Conservation (phyloP, 2,113 vertebrate species). For the Erythrocercus mccallii region DNA sequence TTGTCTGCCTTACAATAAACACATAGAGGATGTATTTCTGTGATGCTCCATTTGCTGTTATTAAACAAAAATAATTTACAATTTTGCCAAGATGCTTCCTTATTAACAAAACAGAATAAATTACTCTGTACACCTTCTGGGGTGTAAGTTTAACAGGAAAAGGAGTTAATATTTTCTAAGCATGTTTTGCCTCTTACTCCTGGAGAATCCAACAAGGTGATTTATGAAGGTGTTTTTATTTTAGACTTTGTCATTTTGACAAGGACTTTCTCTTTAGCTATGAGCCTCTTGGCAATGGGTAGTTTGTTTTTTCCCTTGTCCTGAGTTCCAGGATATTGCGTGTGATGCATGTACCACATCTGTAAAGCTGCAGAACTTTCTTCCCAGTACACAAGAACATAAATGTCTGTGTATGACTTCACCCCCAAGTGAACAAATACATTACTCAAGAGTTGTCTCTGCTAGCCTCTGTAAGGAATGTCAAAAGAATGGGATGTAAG, state of each 20-base stretch:
- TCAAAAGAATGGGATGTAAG: not conserved
- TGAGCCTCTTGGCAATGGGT: not conserved
- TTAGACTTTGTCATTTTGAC: not conserved
- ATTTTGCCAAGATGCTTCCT: not conserved
- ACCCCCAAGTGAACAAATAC: not conserved
- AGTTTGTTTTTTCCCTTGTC: not conserved
- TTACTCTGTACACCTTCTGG: not conserved
- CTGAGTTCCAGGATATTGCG: not conserved
- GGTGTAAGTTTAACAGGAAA: not conserved
- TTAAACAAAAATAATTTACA: not conserved
- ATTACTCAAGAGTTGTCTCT: not conserved
- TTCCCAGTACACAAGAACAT: not conserved
- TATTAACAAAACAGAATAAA: not conserved
- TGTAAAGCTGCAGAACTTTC: not conserved
- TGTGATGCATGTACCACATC: not conserved
- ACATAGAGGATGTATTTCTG: not conserved
- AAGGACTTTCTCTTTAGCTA: not conserved
- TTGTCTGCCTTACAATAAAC: not conserved
- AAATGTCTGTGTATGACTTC: not conserved
- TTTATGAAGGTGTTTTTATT: not conserved
- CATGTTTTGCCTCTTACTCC: not conserved
- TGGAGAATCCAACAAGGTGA: not conserved
- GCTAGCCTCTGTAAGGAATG: not conserved
- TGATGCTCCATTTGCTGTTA: conserved; percentile 6
- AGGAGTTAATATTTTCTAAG: not conserved